These are phyloP conservation scores for Gymnodraco acuticeps DNA, from an alignment of 2,797 vertebrate genomes.

Conservation along the genomic window DNA sequence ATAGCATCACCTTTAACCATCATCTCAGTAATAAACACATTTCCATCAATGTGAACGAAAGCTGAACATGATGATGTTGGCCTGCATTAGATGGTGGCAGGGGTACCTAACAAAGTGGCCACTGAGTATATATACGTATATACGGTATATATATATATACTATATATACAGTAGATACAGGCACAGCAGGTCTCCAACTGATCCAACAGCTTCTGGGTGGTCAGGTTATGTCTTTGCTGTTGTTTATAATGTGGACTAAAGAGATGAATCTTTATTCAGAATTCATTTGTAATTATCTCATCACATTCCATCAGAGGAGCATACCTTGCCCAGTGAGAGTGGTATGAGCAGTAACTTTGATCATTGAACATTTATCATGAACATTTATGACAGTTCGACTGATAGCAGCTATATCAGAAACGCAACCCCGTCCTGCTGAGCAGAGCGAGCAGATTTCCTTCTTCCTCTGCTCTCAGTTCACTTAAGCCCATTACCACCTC, in stretches of 20 bases:
- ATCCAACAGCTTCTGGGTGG: neutral
- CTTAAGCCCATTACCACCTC: constrained; percentile 39
- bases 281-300: neutral
- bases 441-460: constrained; percentile 16
- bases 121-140: too few species aligned
- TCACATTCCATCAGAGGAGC: neutral
- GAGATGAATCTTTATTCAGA: neutral
- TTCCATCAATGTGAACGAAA: too few species aligned
- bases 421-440: neutral
- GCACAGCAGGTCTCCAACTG: too few species aligned
- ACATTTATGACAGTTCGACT: neutral
- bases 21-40: too few species aligned
- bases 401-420: neutral
- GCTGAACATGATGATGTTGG: too few species aligned
- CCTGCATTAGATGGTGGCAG: too few species aligned
- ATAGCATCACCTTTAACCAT: neutral
- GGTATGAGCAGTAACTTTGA: neutral
- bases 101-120: too few species aligned
- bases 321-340: neutral
- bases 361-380: too few species aligned
- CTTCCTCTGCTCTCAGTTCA: constrained; percentile 32
- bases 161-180: too few species aligned
- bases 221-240: too few species aligned
- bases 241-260: neutral
- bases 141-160: too few species aligned